These are phyloP conservation scores for Seira sanloemensis DNA, from an alignment of 2,888 invertebrate species.

Conservation along the genomic window DNA sequence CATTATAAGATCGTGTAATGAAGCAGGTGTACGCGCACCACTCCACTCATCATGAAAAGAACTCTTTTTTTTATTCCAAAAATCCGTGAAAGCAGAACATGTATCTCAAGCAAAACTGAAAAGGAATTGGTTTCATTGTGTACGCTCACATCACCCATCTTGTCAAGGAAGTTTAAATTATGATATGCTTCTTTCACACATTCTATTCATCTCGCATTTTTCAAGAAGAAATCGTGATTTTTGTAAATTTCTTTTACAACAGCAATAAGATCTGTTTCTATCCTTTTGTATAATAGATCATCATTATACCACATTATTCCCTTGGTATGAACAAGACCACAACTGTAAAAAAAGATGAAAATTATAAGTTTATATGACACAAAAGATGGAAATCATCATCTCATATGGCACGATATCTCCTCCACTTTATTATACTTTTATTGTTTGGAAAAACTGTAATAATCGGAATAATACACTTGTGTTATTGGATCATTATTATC, in stretches of 20 bases:
- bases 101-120: conserved; percentile 14
- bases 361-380: conserved; percentile 4
- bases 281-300: conserved; percentile 27
- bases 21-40: background rate
- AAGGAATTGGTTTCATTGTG: conserved; percentile 27
- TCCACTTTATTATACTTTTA: conserved; percentile 13
- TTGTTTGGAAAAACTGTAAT: conserved; percentile 43
- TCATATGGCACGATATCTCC: conserved; percentile 20
- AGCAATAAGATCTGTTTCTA: conserved; percentile 63
- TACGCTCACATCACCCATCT: conserved; percentile 10
- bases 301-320: background rate
- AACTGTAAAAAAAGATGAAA: background rate
- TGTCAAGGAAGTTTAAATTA: conserved; percentile 37
- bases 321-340: background rate
- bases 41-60: background rate
- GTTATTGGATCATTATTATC: conserved; percentile 54
- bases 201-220: conserved; percentile 35
- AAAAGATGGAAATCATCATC: background rate
- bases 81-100: conserved; percentile 53
- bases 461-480: conserved; percentile 44
- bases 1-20: background rate
- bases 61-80: conserved; percentile 4
- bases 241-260: conserved; percentile 54
- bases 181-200: conserved; percentile 54
- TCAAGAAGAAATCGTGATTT: conserved; percentile 55